Evolutionary conservation across 1,140 invertebrate species (phyloP).

Genomic region (Rhopalosiphum padi): DNA sequence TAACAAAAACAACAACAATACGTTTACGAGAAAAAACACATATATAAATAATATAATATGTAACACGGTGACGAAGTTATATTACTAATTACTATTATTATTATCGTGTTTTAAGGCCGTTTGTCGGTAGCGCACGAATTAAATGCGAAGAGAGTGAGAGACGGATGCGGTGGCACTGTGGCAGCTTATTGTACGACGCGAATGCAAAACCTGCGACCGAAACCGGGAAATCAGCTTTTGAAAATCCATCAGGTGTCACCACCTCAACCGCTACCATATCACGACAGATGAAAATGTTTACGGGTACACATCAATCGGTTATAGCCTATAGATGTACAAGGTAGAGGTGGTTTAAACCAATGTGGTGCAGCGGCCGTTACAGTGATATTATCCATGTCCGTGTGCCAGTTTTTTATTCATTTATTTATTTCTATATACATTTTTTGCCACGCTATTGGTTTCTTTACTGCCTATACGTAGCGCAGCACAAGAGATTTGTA

Average conservation of each 20-base stretch:
- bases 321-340: not conserved
- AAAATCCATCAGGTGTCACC: constrained; percentile 33
- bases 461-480: not conserved
- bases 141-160: not conserved
- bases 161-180: not conserved
- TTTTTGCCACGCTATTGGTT: not conserved
- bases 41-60: not conserved
- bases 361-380: not conserved
- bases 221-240: not conserved
- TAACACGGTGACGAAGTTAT: not conserved
- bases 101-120: not conserved
- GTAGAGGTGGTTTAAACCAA: not conserved
- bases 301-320: not conserved
- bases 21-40: not conserved
- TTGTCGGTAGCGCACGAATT: not conserved
- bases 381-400: not conserved
- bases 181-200: too few relatives aligned
- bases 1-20: constrained; percentile 10
- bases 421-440: not conserved
- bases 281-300: not conserved
- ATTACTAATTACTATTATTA: not conserved
- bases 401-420: not conserved
- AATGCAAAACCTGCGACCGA: not conserved
- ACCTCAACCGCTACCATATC: not conserved
- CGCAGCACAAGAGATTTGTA: not conserved